These are phyloP conservation scores for Catharus fuscescens DNA, from an alignment of 2,113 vertebrate genomes.

Conservation along the genomic window DNA sequence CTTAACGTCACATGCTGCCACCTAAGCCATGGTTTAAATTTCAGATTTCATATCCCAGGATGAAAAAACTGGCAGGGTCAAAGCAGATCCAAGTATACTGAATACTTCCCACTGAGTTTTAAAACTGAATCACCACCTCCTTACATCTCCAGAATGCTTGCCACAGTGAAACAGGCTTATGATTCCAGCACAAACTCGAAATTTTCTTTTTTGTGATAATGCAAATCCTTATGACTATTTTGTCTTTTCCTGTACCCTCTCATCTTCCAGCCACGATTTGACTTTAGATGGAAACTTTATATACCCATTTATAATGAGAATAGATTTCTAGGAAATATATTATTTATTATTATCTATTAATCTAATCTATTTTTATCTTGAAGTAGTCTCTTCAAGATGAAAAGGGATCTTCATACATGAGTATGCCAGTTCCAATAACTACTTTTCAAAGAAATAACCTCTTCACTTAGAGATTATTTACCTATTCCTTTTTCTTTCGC, in stretches of 20 bases:
- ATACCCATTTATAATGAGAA: not conserved
- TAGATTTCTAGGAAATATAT: not conserved
- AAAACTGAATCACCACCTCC: not conserved
- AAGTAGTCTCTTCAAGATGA: not conserved
- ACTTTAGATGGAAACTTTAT: not conserved
- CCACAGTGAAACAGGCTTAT: not conserved
- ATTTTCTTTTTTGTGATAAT: not conserved
- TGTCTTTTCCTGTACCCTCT: not conserved
- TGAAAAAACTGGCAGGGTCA: not conserved
- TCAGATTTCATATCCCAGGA: not conserved
- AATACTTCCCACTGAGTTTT: not conserved
- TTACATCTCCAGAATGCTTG: not conserved
- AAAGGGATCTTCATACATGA: not conserved
- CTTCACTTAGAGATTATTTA: not conserved
- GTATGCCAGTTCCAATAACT: not conserved
- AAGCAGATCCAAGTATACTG: not conserved
- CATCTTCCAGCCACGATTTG: not conserved
- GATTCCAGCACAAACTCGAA: not conserved
- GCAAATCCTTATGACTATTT: not conserved
- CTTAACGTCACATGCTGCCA: not conserved
- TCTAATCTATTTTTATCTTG: not conserved
- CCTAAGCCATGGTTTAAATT: not conserved
- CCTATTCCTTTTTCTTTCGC: not conserved
- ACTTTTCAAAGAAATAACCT: not conserved
- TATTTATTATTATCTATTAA: constrained; percentile 17